phyloP scores from a whole-genome alignment of 2,888 invertebrate species.

The Incurvaria masculella region DNA sequence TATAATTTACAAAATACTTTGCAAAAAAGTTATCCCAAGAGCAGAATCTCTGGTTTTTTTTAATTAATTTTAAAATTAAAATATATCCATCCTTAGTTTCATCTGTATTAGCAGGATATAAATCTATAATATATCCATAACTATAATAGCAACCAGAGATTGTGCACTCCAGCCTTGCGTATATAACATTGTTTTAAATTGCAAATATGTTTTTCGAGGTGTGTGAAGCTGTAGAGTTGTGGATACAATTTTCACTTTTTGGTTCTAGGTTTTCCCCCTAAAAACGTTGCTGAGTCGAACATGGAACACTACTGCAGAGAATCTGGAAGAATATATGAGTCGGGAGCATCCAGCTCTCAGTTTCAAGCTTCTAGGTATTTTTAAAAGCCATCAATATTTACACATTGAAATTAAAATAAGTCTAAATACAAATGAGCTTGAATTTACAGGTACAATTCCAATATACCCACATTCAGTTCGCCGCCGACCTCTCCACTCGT shows the following conservation, averaged over 20 bases:
- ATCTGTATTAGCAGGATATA: too few relatives aligned
- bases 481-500: constrained; percentile 48
- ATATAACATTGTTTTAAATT: background rate
- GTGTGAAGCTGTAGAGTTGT: background rate
- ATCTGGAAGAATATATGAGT: constrained; percentile 39
- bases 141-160: too few relatives aligned
- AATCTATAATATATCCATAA: too few relatives aligned
- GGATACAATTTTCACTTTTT: background rate
- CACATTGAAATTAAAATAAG: background rate
- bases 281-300: constrained; percentile 37
- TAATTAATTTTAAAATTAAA: background rate
- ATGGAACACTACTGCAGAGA: constrained; percentile 41
- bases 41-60: too few relatives aligned
- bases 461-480: constrained; percentile 45
- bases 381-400: background rate
- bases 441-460: too few relatives aligned
- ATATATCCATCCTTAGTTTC: constrained; percentile 4
- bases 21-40: too few relatives aligned
- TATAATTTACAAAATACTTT: too few relatives aligned
- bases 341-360: constrained; percentile 34
- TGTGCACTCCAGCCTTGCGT: too few relatives aligned
- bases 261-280: constrained; percentile 33
- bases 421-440: background rate
- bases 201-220: background rate
- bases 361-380: constrained; percentile 36